phyloP scores from a whole-genome alignment of 1,140 invertebrate genomes.

The Acromyrmex echinatior region DNA sequence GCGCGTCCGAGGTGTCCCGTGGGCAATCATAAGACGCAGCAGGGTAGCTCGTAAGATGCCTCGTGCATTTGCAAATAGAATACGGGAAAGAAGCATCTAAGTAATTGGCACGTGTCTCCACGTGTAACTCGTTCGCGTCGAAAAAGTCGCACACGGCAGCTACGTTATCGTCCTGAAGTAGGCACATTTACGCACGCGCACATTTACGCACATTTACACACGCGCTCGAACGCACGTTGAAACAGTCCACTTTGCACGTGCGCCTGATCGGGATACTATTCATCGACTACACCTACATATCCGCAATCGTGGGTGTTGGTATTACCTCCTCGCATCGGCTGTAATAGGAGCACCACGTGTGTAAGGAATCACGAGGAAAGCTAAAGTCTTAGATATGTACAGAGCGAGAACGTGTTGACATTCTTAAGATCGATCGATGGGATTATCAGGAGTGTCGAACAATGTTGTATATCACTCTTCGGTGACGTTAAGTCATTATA shows the following conservation, averaged over 20 bases:
- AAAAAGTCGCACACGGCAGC: not conserved
- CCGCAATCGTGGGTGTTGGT: not conserved
- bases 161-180: not conserved
- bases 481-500: not conserved
- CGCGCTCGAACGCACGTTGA: not conserved
- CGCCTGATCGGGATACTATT: not conserved
- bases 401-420: not conserved
- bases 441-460: not conserved
- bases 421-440: constrained; percentile 8
- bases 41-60: not conserved
- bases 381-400: not conserved
- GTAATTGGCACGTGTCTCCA: constrained; percentile 39
- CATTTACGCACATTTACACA: not conserved
- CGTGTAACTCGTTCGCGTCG: constrained; percentile 1
- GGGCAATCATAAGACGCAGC: not conserved
- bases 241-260: constrained; percentile 13
- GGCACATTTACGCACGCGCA: not conserved
- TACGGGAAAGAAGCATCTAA: not conserved
- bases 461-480: not conserved
- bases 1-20: not conserved
- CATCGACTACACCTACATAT: not conserved
- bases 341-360: not conserved
- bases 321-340: not conserved
- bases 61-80: constrained; percentile 16
- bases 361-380: not conserved